Evolutionary conservation across 2,888 invertebrate species (phyloP).

Genomic region (Biston stratarius): DNA sequence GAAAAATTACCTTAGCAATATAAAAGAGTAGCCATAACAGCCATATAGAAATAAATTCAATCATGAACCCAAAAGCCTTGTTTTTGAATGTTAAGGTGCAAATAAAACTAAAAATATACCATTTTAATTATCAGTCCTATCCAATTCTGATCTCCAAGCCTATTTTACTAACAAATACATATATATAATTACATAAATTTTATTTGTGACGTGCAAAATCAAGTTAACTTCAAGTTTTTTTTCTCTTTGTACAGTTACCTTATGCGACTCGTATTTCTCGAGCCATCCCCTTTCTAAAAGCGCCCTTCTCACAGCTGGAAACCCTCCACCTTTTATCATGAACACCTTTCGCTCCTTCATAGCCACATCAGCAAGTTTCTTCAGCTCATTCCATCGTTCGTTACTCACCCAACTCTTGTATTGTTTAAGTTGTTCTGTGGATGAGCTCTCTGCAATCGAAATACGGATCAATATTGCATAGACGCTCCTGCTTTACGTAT

Average conservation of each 20-base stretch:
- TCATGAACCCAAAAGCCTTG: no score
- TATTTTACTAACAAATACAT: no score
- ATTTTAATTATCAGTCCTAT: no score
- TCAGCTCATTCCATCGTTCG: constrained; percentile 88
- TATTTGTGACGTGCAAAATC: no score
- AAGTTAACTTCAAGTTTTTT: no score
- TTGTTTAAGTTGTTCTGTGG: constrained; percentile 77
- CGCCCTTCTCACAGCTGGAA: constrained; percentile 90
- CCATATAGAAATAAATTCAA: no score
- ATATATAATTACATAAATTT: no score
- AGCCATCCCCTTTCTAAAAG: constrained; percentile 91
- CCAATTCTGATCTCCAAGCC: no score
- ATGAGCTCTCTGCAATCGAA: constrained; percentile 46
- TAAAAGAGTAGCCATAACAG: no score
- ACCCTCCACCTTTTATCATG: constrained; percentile 90
- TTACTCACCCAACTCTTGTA: constrained; percentile 87
- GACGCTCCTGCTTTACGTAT: neutral
- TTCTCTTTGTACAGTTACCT: constrained; percentile 54
- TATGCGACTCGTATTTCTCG: constrained; percentile 87
- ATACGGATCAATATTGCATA: constrained; percentile 6
- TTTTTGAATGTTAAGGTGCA: no score
- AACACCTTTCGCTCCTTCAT: constrained; percentile 89
- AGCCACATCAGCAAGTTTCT: constrained; percentile 88
- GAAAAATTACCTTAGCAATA: no score
- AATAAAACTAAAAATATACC: no score